Conservation (phyloP, 2,888 invertebrate species). For the Luperina testacea region DNA sequence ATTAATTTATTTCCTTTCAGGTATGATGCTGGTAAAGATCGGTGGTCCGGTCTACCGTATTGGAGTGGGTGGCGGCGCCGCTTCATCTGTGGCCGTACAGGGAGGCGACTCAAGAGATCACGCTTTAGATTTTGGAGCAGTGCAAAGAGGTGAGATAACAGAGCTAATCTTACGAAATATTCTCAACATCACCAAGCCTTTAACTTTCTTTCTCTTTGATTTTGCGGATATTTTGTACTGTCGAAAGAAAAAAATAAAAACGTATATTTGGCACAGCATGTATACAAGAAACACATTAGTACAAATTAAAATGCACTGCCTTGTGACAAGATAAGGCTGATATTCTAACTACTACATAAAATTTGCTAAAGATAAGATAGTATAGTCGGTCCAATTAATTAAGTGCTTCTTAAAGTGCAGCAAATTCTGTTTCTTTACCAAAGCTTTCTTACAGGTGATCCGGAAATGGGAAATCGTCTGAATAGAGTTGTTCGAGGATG, state of each 20-base stretch:
- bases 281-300: not conserved
- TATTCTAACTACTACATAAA: not conserved
- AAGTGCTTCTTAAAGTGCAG: not conserved
- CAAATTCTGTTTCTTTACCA: not conserved
- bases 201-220: not conserved
- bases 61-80: constrained; percentile 99
- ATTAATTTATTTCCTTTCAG: constrained; percentile 77
- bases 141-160: constrained; percentile 93
- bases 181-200: not conserved
- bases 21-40: constrained; percentile 97
- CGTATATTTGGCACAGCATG: not conserved
- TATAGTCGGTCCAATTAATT: not conserved
- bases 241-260: not conserved
- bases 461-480: constrained; percentile 99
- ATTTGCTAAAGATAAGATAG: not conserved
- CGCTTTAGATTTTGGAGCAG: constrained; percentile 98
- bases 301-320: not conserved
- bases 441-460: constrained; percentile 91
- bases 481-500: constrained; percentile 98
- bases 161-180: not conserved
- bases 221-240: not conserved
- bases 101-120: constrained; percentile 93
- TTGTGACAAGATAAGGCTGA: not conserved
- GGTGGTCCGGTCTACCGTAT: constrained; percentile 99
- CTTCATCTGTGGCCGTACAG: constrained; percentile 98